Evolutionary conservation across 2,888 invertebrate species (phyloP).

Genomic region (Lochmaea capreae): DNA sequence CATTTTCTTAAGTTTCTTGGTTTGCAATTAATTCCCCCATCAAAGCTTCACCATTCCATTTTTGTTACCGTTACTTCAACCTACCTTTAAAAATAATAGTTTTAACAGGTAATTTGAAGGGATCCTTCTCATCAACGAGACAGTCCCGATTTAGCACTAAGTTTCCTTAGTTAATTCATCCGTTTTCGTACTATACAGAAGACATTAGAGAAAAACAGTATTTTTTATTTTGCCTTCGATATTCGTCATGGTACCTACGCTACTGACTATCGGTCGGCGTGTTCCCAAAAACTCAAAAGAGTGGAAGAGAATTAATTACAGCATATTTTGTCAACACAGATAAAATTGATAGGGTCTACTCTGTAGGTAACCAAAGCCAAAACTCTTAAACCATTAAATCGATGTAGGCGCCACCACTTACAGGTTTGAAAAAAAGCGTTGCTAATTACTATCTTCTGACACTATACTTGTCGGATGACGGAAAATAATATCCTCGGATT

Average conservation of each 20-base stretch:
- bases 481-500: neutral
- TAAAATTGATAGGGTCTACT: constrained; percentile 45
- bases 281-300: constrained; percentile 29
- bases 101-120: too few relatives aligned
- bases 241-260: neutral
- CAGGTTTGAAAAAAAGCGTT: constrained; percentile 19
- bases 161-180: too few relatives aligned
- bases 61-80: too few relatives aligned
- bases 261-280: constrained; percentile 11
- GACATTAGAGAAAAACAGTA: neutral
- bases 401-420: constrained; percentile 16
- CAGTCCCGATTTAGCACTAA: too few relatives aligned
- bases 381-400: constrained; percentile 13
- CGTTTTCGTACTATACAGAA: too few relatives aligned
- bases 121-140: too few relatives aligned
- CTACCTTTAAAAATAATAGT: too few relatives aligned
- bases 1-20: too few relatives aligned
- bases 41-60: too few relatives aligned
- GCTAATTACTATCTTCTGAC: constrained; percentile 4
- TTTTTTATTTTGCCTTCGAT: neutral
- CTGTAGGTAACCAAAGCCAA: constrained; percentile 33
- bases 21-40: too few relatives aligned
- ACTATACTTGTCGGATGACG: neutral
- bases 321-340: constrained; percentile 50
- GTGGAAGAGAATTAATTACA: constrained; percentile 53